Base-by-base conservation (phyloP, 2,888 invertebrate species). In the Beris morrisii region DNA sequence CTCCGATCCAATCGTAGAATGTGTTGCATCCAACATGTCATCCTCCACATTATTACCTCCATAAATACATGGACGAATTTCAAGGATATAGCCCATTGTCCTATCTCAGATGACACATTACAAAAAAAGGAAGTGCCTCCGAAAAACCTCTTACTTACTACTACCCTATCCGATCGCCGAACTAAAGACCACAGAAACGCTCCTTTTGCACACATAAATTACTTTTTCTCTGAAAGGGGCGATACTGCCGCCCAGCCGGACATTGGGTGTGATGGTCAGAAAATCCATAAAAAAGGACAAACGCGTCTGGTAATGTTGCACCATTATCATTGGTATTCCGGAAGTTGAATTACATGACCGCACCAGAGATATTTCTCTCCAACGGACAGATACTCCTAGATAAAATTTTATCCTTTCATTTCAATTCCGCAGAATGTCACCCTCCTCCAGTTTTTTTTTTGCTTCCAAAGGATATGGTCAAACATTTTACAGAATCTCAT, bases 311-410 rank as follows among this genome's bases (percentile, higher is more conserved):
- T 65, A 65, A 65, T 65, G 50, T 48, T 57, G 50, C 31, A 44
- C 65, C 65, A 65, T 65, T 65, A 57, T 28, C 43, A 52, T 15
- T 50, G 43, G 15, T 54, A 43, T 48, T 57, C 57, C 38, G 50
- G 44, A 57, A 57, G 50, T 50, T 50, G 57, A 65, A 57, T 65
- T 65, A 65, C 65, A 65, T 52, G 65, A 65, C 50, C 50, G 52
- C 32, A n/a, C 38, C 45, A 64, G 38, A 44, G 22, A 38, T 38
- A 38, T 38, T 38, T 11, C n/a, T 13, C 12, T 12, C 12, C 5
- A 48, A 11, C 48, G 48, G 38, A 38, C 7, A 38, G 22, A 12
- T 48, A 48, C 9, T 11, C 7, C 1, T 12, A n/a, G n/a, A 13
- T 38, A 38, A 38, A 38, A 9, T 38, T 38, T 38, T 38, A 9